Conservation (phyloP, 2,113 vertebrate species). For the Prolemur simus region DNA sequence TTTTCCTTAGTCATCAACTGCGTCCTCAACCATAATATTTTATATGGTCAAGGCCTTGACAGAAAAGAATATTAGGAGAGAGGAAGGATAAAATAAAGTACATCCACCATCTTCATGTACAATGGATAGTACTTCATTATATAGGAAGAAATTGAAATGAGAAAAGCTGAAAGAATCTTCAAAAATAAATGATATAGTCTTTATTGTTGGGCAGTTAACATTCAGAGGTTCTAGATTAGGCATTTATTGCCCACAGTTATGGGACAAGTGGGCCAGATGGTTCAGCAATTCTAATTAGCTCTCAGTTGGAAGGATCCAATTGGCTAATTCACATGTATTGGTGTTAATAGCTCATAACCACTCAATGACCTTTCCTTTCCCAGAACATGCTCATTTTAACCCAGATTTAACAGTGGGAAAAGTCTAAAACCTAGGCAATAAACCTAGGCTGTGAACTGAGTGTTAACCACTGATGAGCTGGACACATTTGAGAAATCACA, state of each 20-base stretch:
- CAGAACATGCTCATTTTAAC: not conserved
- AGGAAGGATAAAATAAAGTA: not conserved
- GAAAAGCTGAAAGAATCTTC: not conserved
- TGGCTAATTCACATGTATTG: not conserved
- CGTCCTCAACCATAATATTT: not conserved
- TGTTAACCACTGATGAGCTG: not conserved
- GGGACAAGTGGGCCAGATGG: not conserved
- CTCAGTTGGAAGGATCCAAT: not conserved
- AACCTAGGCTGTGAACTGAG: not conserved
- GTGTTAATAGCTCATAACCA: not conserved
- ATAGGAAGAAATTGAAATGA: not conserved
- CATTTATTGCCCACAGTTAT: not conserved
- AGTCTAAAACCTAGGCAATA: not conserved
- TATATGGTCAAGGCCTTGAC: not conserved
- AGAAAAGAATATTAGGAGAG: not conserved
- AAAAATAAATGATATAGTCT: not conserved
- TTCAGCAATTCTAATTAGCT: not conserved
- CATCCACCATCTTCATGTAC: not conserved
- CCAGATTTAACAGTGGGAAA: not conserved
- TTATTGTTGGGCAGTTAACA: not conserved
- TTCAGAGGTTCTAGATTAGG: not conserved
- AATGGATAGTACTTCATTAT: not conserved
- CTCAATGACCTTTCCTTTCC: not conserved
- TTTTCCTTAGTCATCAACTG: not conserved
- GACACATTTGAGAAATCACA: not conserved